Conservation (phyloP, 2,888 invertebrate genomes). For the Autographa gamma region DNA sequence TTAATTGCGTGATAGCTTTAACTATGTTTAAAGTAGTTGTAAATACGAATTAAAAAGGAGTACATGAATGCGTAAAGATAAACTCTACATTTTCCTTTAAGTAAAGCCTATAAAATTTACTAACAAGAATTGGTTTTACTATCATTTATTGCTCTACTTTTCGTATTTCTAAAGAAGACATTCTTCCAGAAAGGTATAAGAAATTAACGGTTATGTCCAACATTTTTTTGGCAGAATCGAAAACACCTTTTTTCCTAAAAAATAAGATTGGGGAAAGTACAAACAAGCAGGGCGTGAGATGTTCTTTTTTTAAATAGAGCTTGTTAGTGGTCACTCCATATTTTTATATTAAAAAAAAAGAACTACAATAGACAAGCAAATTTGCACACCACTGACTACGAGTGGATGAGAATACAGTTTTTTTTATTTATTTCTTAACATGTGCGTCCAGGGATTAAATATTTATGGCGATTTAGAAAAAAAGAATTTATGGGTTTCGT, state of each 20-base stretch:
- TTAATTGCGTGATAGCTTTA: too few relatives aligned
- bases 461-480: slow-evolving; percentile 54
- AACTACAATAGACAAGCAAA: slow-evolving; percentile 69
- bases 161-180: background rate
- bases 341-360: slow-evolving; percentile 52
- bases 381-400: slow-evolving; percentile 70
- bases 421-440: slow-evolving; percentile 43
- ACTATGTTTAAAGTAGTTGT: too few relatives aligned
- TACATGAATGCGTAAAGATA: too few relatives aligned
- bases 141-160: too few relatives aligned
- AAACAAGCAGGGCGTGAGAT: slow-evolving; percentile 70
- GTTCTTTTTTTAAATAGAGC: slow-evolving; percentile 62
- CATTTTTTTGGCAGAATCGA: background rate
- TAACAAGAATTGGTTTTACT: too few relatives aligned
- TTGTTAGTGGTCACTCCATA: slow-evolving; percentile 77
- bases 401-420: slow-evolving; percentile 75
- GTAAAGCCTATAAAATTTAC: too few relatives aligned
- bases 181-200: background rate
- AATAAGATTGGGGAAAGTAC: slow-evolving; percentile 12
- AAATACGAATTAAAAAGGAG: too few relatives aligned
- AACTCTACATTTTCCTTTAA: too few relatives aligned
- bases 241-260: slow-evolving; percentile 6
- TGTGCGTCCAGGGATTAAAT: slow-evolving; percentile 54
- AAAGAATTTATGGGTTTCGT: slow-evolving; percentile 13
- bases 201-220: background rate